These are phyloP conservation scores for Colletes latitarsis DNA, from an alignment of 1,140 invertebrate species.

Conservation along the genomic window DNA sequence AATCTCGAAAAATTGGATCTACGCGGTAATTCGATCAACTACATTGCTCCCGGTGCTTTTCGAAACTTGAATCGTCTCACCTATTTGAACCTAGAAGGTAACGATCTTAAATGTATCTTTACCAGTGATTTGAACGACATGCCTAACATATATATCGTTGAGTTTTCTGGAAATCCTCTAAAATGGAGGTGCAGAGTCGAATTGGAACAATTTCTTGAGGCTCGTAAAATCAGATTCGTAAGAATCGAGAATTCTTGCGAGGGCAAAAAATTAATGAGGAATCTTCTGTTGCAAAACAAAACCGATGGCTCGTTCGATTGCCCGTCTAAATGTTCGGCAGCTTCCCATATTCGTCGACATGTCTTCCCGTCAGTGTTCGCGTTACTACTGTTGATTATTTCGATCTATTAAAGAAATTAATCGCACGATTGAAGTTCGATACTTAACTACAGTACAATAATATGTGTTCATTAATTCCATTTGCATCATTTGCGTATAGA, in stretches of 20 bases:
- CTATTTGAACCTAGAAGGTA: constrained; percentile 69
- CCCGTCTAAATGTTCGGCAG: constrained; percentile 35
- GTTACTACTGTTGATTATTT: background rate
- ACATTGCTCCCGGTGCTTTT: constrained; percentile 65
- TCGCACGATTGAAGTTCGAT: background rate
- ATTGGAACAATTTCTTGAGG: constrained; percentile 66
- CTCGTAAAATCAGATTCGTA: constrained; percentile 62
- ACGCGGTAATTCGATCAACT: constrained; percentile 65
- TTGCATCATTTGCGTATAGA: too few relatives aligned
- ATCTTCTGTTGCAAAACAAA: constrained; percentile 57
- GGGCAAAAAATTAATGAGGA: constrained; percentile 61
- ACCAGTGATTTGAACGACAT: constrained; percentile 63
- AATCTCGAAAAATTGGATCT: constrained; percentile 63
- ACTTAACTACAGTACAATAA: constrained; percentile 33
- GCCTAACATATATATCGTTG: constrained; percentile 56
- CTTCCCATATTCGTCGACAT: background rate
- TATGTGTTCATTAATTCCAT: constrained; percentile 30
- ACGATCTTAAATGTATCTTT: constrained; percentile 68
- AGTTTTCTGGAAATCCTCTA: constrained; percentile 67
- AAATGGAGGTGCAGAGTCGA: constrained; percentile 71
- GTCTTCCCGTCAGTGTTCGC: background rate
- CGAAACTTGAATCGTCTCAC: constrained; percentile 49
- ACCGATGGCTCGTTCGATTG: constrained; percentile 43
- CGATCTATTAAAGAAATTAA: background rate
- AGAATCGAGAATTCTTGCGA: constrained; percentile 67